These are phyloP conservation scores for Microtus richardsoni DNA, from an alignment of 2,113 vertebrate genomes.

Conservation along the genomic window DNA sequence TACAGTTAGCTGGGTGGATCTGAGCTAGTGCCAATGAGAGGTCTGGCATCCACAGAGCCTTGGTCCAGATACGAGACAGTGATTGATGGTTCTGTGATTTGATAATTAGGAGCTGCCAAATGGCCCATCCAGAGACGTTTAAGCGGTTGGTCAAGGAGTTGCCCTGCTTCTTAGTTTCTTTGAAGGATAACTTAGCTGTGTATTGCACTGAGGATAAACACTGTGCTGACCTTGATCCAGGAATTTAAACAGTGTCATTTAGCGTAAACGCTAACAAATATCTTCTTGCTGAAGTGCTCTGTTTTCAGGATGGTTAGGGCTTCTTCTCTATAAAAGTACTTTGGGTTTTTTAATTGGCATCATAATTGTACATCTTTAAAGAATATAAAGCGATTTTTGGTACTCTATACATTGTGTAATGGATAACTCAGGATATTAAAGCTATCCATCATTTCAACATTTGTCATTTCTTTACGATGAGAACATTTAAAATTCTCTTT, in stretches of 20 bases:
- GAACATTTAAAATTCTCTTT: neutral
- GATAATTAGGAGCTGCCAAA: slow-evolving; percentile 6
- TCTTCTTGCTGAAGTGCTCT: slow-evolving; percentile 82
- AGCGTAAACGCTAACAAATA: slow-evolving; percentile 79
- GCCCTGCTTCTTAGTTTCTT: slow-evolving; percentile 54
- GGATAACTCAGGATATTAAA: neutral
- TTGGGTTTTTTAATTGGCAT: slow-evolving; percentile 15
- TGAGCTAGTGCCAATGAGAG: neutral
- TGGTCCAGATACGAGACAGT: neutral
- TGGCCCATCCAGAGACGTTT: slow-evolving; percentile 56
- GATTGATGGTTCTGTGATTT: slow-evolving; percentile 18
- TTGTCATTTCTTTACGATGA: slow-evolving; percentile 9
- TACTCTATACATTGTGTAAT: slow-evolving; percentile 15
- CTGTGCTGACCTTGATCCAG: slow-evolving; percentile 81
- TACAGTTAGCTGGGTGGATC: neutral
- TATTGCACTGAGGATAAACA: slow-evolving; percentile 76
- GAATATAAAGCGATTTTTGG: neutral
- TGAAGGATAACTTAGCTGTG: slow-evolving; percentile 53
- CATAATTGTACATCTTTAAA: neutral
- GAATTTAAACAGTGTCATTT: slow-evolving; percentile 84
- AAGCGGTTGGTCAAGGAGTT: slow-evolving; percentile 48
- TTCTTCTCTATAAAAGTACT: slow-evolving; percentile 55
- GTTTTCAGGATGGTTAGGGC: slow-evolving; percentile 57
- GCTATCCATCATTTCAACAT: neutral
- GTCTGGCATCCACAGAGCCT: slow-evolving; percentile 37